Percentiles rank a stretch among this genome's conserved stretches.
phyloP scores from a whole-genome alignment of 2,888 invertebrate species.

The Melipona beecheii region DNA sequence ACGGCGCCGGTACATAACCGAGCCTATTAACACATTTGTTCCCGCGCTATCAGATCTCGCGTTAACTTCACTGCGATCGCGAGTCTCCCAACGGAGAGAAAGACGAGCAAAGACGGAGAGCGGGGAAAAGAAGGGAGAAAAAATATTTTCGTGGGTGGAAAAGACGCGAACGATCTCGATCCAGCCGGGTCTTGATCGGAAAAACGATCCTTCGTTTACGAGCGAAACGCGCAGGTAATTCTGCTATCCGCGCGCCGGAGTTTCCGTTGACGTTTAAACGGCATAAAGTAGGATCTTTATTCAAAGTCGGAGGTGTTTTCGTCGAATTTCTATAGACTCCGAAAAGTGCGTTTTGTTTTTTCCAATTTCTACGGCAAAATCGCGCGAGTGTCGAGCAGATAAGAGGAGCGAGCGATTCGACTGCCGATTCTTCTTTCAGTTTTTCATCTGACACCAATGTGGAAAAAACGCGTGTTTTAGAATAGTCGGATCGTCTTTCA shows the following conservation, averaged over 20 bases:
- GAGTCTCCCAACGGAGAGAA: conserved; percentile 7
- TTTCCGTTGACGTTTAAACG: conserved; percentile 49
- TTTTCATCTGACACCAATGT: too few relatives aligned
- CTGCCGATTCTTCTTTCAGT: too few relatives aligned
- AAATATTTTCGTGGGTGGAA: conserved; percentile 62
- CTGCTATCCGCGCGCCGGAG: not conserved
- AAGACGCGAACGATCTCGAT: conserved; percentile 47
- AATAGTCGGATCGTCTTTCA: too few relatives aligned
- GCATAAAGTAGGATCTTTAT: conserved; percentile 53
- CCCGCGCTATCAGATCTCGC: conserved; percentile 66
- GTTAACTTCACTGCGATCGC: conserved; percentile 31
- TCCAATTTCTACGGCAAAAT: too few relatives aligned
- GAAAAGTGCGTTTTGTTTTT: not conserved
- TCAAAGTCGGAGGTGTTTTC: not conserved
- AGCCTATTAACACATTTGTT: conserved; percentile 76
- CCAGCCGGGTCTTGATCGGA: conserved; percentile 19
- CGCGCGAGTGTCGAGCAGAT: too few relatives aligned
- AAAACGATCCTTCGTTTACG: conserved; percentile 52
- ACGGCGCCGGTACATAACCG: conserved; percentile 49
- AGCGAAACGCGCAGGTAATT: conserved; percentile 43
- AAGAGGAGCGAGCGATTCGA: conserved; percentile 41
- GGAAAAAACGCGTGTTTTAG: too few relatives aligned
- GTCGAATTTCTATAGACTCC: not conserved
- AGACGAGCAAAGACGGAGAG: not conserved
- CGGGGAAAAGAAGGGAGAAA: not conserved